A percentile compares a stretch with the other conserved stretches of the same genome.
phyloP scores from a whole-genome alignment of 2,113 vertebrate species.

The Cheirogaleus medius region DNA sequence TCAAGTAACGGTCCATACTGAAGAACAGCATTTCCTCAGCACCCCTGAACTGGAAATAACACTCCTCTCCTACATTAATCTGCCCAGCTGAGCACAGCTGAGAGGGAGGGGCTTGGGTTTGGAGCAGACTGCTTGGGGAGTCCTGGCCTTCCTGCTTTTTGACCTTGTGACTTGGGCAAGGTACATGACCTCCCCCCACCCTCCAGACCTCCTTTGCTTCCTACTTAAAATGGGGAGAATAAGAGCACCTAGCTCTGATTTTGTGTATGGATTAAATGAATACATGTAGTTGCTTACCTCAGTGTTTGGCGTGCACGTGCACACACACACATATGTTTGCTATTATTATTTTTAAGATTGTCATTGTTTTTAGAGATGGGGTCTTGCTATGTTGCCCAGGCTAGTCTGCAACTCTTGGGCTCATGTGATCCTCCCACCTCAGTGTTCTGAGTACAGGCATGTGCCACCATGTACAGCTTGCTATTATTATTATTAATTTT shows the following conservation, averaged over 20 bases:
- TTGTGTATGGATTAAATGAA: background rate
- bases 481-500: background rate
- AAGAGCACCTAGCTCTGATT: background rate
- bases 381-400: background rate
- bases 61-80: background rate
- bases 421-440: too few relatives aligned
- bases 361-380: background rate
- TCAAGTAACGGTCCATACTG: background rate
- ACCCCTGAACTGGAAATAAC: background rate
- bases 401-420: background rate
- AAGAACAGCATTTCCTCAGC: background rate
- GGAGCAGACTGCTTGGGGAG: background rate
- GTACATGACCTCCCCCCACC: background rate
- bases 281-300: fast-evolving
- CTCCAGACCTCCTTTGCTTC: background rate
- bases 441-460: background rate
- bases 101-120: background rate
- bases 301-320: background rate
- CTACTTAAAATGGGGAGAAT: background rate
- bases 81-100: background rate
- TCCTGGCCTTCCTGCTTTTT: background rate
- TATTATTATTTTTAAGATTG: background rate
- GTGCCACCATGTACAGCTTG: background rate
- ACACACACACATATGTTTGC: background rate
- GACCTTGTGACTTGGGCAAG: background rate